Percentiles rank a stretch among this genome's conserved stretches.
phyloP scores from a whole-genome alignment of 2,797 vertebrate genomes.

The Syngnathus rostellatus region DNA sequence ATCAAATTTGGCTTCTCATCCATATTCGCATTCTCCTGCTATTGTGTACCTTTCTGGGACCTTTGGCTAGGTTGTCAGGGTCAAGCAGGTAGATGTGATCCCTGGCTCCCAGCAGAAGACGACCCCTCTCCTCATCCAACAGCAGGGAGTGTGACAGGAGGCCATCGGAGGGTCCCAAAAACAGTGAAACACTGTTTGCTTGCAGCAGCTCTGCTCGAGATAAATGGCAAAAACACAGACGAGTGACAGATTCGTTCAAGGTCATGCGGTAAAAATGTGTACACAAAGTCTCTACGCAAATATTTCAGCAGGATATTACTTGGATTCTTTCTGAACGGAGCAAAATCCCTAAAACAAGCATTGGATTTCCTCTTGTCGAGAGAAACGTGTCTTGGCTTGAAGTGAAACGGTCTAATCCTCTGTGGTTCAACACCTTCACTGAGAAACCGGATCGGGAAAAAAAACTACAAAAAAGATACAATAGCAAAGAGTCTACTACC shows the following conservation, averaged over 20 bases:
- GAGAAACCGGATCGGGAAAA: slow-evolving; percentile 7
- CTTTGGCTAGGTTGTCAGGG: slow-evolving; percentile 81
- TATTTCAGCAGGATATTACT: slow-evolving; percentile 8
- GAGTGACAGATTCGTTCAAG: slow-evolving; percentile 27
- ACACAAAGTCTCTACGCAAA: not conserved
- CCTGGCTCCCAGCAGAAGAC: slow-evolving; percentile 81
- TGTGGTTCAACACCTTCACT: slow-evolving; percentile 34
- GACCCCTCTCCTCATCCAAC: slow-evolving; percentile 87
- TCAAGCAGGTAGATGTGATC: slow-evolving; percentile 90
- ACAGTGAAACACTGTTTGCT: slow-evolving; percentile 84
- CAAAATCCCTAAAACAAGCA: slow-evolving; percentile 15
- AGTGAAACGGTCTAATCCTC: slow-evolving; percentile 27
- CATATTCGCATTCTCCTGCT: slow-evolving; percentile 12
- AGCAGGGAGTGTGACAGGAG: slow-evolving; percentile 88
- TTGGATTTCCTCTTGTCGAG: slow-evolving; percentile 14
- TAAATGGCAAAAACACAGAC: slow-evolving; percentile 46
- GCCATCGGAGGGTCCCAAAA: slow-evolving; percentile 80
- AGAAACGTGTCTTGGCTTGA: slow-evolving; percentile 28
- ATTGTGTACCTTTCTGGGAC: slow-evolving; percentile 80
- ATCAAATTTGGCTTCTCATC: not conserved
- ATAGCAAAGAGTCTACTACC: not conserved
- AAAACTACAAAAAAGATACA: slow-evolving; percentile 16
- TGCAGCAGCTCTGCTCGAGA: slow-evolving; percentile 78
- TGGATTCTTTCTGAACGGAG: slow-evolving; percentile 8
- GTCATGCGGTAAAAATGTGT: slow-evolving; percentile 5